Evolutionary conservation across 2,888 invertebrate species (phyloP), one percentile per base, ranked within the genome.

Genomic region (Priocnemis perturbator): DNA sequence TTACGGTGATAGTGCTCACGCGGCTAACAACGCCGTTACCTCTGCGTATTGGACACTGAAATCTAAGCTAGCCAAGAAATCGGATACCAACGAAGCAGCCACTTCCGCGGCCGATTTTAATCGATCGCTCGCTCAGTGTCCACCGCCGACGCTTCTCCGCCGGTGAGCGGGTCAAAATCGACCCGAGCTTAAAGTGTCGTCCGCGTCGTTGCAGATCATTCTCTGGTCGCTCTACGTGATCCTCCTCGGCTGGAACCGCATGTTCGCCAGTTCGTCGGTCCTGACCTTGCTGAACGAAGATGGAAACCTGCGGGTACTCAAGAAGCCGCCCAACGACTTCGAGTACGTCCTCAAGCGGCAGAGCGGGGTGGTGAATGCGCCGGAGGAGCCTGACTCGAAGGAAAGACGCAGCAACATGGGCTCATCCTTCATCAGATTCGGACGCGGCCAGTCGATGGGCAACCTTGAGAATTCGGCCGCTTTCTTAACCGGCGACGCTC

Each of bases 331-430:
- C 30, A 67, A 80, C 23, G 84, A 84, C 11, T 78, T 85, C 20
- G 87, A 87, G 44, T 87, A 85, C 66, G 76, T 82, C 3, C 56
- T 85, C 58, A 85, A 85, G 53, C 81, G 85, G 11, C 70, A 81
- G 45, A 76, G 65, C 55, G 71, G 5, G 47, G 64, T 37, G 4
- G 64, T 77, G 30, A 73, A 81, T 2, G 55, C 66, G 5, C 73
- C 64, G 1, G 81, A 81, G 11, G 81, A 84, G 20, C 70, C 77
- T 0, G 87, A 88, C 37, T 81, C 83, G 0, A 86, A 86, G 45
- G 87, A 87, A 56, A 83, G 86, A 37, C 81, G 85, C 7, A 85
- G 85, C 67, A 81, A 78, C 67, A 77, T 79, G 71, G 87, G 85
- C 3, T 82, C 86, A 7, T 85, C 85, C 2, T 87, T 87, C 78